Conservation (phyloP, 2,113 vertebrate genomes). For the Corvus moneduloides region DNA sequence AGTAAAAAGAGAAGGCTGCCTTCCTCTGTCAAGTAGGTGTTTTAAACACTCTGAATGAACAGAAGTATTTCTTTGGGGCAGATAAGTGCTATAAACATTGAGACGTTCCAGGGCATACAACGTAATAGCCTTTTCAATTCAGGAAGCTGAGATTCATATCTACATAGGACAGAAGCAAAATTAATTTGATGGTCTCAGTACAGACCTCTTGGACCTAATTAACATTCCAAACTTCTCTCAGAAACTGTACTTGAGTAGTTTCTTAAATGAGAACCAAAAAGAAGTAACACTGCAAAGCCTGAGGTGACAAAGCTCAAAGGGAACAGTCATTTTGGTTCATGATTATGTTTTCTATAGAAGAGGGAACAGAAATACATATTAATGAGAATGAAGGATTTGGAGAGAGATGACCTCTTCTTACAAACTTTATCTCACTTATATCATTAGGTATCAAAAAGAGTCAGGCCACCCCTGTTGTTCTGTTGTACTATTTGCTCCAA, state of each 20-base stretch:
- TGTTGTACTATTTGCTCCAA: not conserved
- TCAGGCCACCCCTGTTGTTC: not conserved
- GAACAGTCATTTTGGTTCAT: slow-evolving; percentile 1
- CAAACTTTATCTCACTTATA: not conserved
- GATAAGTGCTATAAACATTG: not conserved
- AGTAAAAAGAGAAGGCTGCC: not conserved
- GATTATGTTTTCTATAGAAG: not conserved
- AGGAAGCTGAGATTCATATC: slow-evolving; percentile 13
- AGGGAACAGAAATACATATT: not conserved
- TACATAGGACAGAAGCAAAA: not conserved
- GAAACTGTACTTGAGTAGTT: slow-evolving; percentile 35
- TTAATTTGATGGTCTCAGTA: slow-evolving; percentile 28
- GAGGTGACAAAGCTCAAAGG: slow-evolving; percentile 38
- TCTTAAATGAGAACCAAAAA: slow-evolving; percentile 3
- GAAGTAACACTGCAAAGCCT: slow-evolving; percentile 19
- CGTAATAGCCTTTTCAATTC: not conserved
- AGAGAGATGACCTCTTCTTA: not conserved
- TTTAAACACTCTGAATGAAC: not conserved
- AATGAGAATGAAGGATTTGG: not conserved
- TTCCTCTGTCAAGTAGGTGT: not conserved
- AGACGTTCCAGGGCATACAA: not conserved
- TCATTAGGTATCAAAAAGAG: not conserved
- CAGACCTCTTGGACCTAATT: slow-evolving; percentile 30
- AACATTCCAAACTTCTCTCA: slow-evolving; percentile 28
- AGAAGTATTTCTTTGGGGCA: slow-evolving; percentile 1